Base-by-base conservation (phyloP, 2,797 vertebrate species). In the Leontocebus nigricollis region DNA sequence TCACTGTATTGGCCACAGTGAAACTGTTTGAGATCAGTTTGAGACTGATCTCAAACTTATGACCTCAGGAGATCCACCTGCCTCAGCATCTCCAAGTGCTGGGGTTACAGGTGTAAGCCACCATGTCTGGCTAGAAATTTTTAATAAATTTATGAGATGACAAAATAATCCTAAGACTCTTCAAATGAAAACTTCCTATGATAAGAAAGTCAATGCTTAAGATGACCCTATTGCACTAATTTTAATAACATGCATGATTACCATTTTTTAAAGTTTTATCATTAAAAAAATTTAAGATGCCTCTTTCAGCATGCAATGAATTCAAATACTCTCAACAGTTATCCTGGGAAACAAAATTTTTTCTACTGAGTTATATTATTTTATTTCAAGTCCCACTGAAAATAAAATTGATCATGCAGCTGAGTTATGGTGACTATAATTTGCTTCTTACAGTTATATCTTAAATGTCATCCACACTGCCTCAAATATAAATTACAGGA, bases 391-490 rank as follows among this genome's bases (percentile, higher is more conserved):
- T 82, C 30, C 48, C 67, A 86, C 57, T 95, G 75, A 95, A 94
- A 95, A 90, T 93, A 86, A 93, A 94, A 91, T 19, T 83, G 93
- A 90, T 72, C 76, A 88, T n/a, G 79, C 3, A 75, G 57, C 33
- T 85, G 90, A 84, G 24, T 83, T 73, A 61, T 50, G 33, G 80
- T 95, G 93, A 92, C 85, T 94, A 27, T 76, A 82, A 93, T 92
- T 94, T 84, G 48, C 1, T 85, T 46, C 73, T 97, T 77, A 70
- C 20, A 88, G 52, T 96, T 94, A 15, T 73, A 89, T 81, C 70
- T 93, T 91, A 90, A 97, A 93, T 94, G 89, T 85, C 80, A 93
- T 96, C 87, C 83, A 39, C 44, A 86, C 50, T 59, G 93, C 57
- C 57, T 89, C 72, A 79, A 33, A 61, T 76, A 46, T 90, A 90